A percentile compares a stretch with the other conserved stretches of the same genome.
Conservation (phyloP, 2,113 vertebrate species). For the Cebus imitator region DNA sequence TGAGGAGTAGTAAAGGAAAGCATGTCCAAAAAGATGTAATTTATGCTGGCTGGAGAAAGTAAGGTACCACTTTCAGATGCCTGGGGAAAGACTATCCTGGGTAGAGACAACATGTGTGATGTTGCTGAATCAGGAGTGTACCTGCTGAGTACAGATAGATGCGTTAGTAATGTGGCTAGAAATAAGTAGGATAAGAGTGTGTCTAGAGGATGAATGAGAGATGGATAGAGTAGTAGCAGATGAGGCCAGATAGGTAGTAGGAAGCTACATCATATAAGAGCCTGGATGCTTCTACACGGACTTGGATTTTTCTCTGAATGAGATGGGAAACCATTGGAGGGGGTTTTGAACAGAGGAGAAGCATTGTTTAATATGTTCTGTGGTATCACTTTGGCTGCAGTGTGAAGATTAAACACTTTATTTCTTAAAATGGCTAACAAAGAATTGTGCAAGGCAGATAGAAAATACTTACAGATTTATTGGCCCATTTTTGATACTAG, state of each 20-base stretch:
- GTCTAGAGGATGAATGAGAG: neutral
- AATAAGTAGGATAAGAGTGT: neutral
- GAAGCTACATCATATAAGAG: neutral
- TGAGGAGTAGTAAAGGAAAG: neutral
- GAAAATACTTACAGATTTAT: slow-evolving; percentile 47
- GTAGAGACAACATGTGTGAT: neutral
- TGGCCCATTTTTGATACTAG: neutral
- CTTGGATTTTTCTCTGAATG: neutral
- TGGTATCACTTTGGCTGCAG: neutral
- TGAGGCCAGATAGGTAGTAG: neutral
- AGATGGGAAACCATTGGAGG: neutral
- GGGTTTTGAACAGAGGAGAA: neutral
- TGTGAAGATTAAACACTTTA: slow-evolving; percentile 22
- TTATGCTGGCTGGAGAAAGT: neutral
- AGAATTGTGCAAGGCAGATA: slow-evolving; percentile 35
- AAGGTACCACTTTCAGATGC: neutral
- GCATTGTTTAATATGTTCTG: neutral
- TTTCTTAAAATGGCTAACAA: slow-evolving; percentile 2
- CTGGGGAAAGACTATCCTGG: neutral
- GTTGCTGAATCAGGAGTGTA: neutral
- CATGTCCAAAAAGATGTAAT: neutral
- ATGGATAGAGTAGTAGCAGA: neutral
- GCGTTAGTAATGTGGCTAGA: neutral
- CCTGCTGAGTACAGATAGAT: neutral
- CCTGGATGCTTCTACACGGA: neutral